phyloP scores from a whole-genome alignment of 2,113 vertebrate species.

The Eurypyga helias region DNA sequence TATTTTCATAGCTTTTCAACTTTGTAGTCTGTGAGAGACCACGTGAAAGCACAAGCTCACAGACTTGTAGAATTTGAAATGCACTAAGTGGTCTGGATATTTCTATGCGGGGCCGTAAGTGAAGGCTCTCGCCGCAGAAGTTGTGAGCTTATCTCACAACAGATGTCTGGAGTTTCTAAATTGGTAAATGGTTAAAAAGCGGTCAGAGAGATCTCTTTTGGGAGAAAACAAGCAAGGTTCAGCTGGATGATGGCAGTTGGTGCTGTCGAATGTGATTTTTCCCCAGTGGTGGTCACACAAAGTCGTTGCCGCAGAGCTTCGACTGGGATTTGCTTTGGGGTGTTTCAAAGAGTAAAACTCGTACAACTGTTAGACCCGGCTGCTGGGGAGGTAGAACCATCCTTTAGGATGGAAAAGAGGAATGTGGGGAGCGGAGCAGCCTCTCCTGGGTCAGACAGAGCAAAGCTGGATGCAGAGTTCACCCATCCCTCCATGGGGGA shows the following conservation, averaged over 20 bases:
- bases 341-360: background rate
- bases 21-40: background rate
- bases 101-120: background rate
- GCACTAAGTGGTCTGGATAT: background rate
- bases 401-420: background rate
- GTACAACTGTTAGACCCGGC: background rate
- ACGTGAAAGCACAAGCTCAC: background rate
- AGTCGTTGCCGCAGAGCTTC: fast-evolving
- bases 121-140: background rate
- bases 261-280: fast-evolving
- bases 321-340: background rate
- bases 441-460: background rate
- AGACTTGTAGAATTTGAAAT: background rate
- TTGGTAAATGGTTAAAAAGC: background rate
- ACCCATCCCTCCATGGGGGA: fast-evolving
- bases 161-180: background rate
- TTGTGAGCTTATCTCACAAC: background rate
- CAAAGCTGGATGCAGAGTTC: background rate
- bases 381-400: background rate
- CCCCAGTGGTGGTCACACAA: too few species aligned
- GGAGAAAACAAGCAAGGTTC: background rate
- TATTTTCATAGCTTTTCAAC: background rate
- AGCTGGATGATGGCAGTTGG: fast-evolving
- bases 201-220: background rate
- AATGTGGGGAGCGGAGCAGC: background rate